phyloP scores from a whole-genome alignment of 2,113 vertebrate species.

The Hyperopisus bebe region DNA sequence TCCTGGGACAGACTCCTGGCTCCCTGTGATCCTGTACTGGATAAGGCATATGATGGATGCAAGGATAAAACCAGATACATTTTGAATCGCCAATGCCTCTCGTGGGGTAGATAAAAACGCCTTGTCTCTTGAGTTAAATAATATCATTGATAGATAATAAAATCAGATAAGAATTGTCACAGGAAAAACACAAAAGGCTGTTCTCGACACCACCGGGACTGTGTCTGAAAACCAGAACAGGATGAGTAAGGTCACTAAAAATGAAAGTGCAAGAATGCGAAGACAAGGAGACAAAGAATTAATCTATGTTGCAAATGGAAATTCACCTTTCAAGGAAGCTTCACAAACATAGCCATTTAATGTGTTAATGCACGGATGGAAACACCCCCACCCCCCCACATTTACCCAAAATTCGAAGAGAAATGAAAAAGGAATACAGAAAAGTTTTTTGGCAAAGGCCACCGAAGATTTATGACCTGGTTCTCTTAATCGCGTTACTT shows the following conservation, averaged over 20 bases:
- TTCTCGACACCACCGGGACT: neutral
- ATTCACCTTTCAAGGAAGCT: neutral
- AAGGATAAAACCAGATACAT: neutral
- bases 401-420: slow-evolving; percentile 29
- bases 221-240: neutral
- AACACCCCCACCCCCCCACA: slow-evolving; percentile 21
- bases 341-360: neutral
- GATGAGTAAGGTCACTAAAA: neutral
- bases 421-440: slow-evolving; percentile 34
- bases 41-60: neutral
- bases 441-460: slow-evolving; percentile 32
- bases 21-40: neutral
- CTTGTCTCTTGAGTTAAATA: neutral
- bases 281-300: neutral
- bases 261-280: neutral
- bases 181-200: neutral
- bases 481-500: slow-evolving; percentile 56
- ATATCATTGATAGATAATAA: neutral
- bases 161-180: neutral
- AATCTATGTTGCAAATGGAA: neutral
- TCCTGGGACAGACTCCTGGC: neutral
- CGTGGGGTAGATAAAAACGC: neutral
- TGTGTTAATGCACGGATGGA: slow-evolving; percentile 17
- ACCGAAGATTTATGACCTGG: slow-evolving; percentile 58
- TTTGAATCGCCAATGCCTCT: neutral